Evolutionary conservation across 2,113 vertebrate species (phyloP), one percentile per base, ranked within the genome.

Genomic region (Pelecanoides urinatrix): DNA sequence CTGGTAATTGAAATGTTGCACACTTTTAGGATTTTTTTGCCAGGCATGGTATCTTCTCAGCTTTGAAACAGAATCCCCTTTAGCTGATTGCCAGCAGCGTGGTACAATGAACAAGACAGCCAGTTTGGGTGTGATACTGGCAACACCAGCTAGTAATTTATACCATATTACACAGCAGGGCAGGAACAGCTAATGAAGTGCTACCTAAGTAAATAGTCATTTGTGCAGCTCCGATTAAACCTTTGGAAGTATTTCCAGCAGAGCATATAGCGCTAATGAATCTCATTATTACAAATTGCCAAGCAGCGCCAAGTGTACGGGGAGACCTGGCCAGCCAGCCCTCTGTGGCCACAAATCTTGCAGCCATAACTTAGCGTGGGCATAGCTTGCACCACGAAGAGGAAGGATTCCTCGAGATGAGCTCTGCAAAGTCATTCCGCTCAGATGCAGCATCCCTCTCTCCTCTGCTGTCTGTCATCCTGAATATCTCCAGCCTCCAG

Each of bases 181-280:
- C 92, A 96, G 88, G 61, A 91, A 49, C 52, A 89, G 86, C 83
- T 94, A 89, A 91, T 89, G 92, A 95, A 89, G 79, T 70, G 88
- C 86, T 96, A 53, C 91, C 76, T 85, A 17, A 91, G 91, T 92
- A 95, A 96, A 96, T 27, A 90, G 84, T 95, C 53, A 55, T 96
- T 92, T 95, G 77, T 61, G 73, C 0, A 2, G 73, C 89, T 92
- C 76, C 29, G 3, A 50, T 91, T 61, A 76, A 96, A 94, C 66
- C 80, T 92, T 42, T 55, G 72, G 83, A 92, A 91, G 45, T 32
- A 16, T 95, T 89, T 94, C 80, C 95, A 96, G 86, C 26, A 10
- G 90, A 90, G 90, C 88, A 26, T 9, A 22, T 6, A 84, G 72
- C 1, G 0, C 44, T 95, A 88, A 95, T 92, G 92, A 84, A 89